These are phyloP conservation scores for Lycocerus yunnanus DNA, from an alignment of 2,888 invertebrate species.

Conservation along the genomic window DNA sequence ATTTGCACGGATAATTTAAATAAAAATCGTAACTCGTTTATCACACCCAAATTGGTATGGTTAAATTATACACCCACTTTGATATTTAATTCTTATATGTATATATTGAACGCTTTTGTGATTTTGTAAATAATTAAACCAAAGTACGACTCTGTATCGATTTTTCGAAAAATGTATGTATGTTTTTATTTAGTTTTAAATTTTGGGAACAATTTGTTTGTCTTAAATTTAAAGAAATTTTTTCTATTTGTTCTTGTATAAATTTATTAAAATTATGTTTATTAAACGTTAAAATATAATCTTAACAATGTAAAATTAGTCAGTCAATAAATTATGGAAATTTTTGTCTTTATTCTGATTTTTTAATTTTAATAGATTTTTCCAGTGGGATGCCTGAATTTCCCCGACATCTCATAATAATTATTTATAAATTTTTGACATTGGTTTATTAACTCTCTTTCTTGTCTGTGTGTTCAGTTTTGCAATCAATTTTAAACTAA, in stretches of 20 bases:
- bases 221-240: slow-evolving; percentile 17
- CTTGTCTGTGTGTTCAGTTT: too few species aligned
- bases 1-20: neutral
- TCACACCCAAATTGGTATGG: slow-evolving; percentile 7
- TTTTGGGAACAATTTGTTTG: slow-evolving; percentile 29
- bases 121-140: slow-evolving; percentile 51
- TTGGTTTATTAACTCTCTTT: too few species aligned
- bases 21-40: neutral
- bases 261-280: slow-evolving; percentile 20
- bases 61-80: slow-evolving; percentile 20
- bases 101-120: slow-evolving; percentile 49
- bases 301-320: slow-evolving; percentile 25
- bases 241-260: slow-evolving; percentile 27
- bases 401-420: too few species aligned
- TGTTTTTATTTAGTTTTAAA: slow-evolving; percentile 23
- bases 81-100: slow-evolving; percentile 43
- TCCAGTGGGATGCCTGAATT: too few species aligned
- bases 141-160: slow-evolving; percentile 40
- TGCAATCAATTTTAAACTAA: too few species aligned
- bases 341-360: neutral
- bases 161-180: slow-evolving; percentile 9
- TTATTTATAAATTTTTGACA: too few species aligned
- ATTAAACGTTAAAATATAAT: slow-evolving; percentile 13
- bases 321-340: slow-evolving; percentile 23
- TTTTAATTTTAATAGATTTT: neutral